Evolutionary conservation across 2,888 invertebrate genomes (phyloP), one percentile per base, ranked within the genome.

Genomic region (Hemistola chrysoprasaria): DNA sequence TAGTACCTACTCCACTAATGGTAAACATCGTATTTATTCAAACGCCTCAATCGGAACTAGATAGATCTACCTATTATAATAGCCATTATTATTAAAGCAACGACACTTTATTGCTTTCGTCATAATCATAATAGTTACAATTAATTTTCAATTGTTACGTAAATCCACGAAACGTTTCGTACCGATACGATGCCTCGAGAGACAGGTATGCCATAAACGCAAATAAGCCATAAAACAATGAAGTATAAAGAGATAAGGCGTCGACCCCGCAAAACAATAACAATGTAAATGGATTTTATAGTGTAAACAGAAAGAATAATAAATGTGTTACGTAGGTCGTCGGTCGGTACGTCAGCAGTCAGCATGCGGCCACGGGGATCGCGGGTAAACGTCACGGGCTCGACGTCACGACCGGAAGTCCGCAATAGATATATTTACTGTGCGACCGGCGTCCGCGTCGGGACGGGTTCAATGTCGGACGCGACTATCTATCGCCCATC

Each of bases 351-450:
- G 81, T 80, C 82, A 80, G 65, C 53, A 52, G 58, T 16, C 16
- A 16, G 16, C 16, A 16, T 2, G 16, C 16, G 16, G 16, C 3
- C 4, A 56, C 50, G 62, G 54, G 45, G 58, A 26, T 16, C 23
- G 33, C 43, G 42, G 34, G 50, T 48, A 48, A 58, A 70, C 80
- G 82, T 78, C 80, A 78, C 72, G 59, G 71, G 69, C 59, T 56
- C 71, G 67, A 82, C 86, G 86, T 85, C 86, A 86, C 82, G 65
- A 69, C 59, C 83, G 85, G 87, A 86, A 81, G 85, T 83, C 76
- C 80, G 78, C 71, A 68, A 67, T 79, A 80, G 80, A 82, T 84
- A 76, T 82, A 77, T 80, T 78, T 78, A 77, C 66, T 67, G 73
- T 63, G 68, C 68, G 65, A 58, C 41, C 48, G 47, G 31, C 52